Evolutionary conservation across 2,888 invertebrate genomes (phyloP), one percentile per base, ranked within the genome.

Genomic region (Tenthredo notha): DNA sequence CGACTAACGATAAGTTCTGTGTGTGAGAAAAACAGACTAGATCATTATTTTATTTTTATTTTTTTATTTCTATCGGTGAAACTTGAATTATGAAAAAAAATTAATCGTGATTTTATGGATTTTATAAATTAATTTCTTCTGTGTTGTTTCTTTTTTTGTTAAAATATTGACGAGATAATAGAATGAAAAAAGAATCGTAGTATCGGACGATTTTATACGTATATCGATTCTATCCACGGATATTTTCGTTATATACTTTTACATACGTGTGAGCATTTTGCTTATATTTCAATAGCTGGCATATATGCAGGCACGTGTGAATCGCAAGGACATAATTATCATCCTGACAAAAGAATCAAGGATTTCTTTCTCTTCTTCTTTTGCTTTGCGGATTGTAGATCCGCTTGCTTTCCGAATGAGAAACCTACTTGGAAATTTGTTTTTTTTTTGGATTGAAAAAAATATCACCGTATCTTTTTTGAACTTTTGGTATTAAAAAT

Each of bases 291-390:
- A 33, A 67, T 67, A 18, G 15, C 67, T 18, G n/a, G n/a, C 3
- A n/a, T 15, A 47, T 47, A 47, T 33, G 67, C 43, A 25, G 21
- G n/a, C 43, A 43, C 74, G 74, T 40, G 40, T 43, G 25, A 74
- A 21, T 25, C 25, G 74, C 74, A 74, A 74, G 74, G 74, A 74
- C 74, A 54, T 77, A 33, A 33, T 33, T 33, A 77, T 54, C 29
- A 54, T 77, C 77, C 77, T 54, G 77, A 54, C 50, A 77, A 54
- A 77, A 77, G 61, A 80, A 80, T 80, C 80, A 80, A 80, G 80
- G 80, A 58, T 80, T 58, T 80, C 61, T 37, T 37, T 61, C 58
- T 50, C 61, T 40, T 50, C 37, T 21, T 61, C 5, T 54, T 25
- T 43, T 74, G 43, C 25, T 15, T 43, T 15, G n/a, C 10, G 74